Base-by-base conservation (phyloP, 1,140 invertebrate genomes). In the Gonioctena quinquepunctata region DNA sequence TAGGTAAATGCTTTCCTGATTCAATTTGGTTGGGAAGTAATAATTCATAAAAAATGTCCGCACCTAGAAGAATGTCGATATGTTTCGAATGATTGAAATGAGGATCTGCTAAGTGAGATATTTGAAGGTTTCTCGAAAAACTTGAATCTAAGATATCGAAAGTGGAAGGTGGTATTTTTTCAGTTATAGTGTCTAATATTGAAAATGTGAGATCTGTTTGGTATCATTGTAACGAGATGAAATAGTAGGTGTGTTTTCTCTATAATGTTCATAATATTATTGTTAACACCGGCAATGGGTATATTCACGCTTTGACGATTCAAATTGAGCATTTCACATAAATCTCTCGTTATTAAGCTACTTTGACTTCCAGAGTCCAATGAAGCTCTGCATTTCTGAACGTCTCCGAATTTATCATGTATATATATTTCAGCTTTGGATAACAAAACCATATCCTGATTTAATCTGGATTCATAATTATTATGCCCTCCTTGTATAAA, bases 1-100 rank as follows among this genome's bases (percentile, higher is more conserved):
- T 72, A 11, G 79, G 79, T 63, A 71, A 56, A 68, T 73, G 56
- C 25, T 66, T 66, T 23, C 66, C 72, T 18, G 79, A 60, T 22
- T 23, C 56, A 11, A 80, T 77, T 74, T 77, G 77, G n/a, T n/a
- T n/a, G n/a, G n/a, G n/a, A n/a, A n/a, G n/a, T n/a, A n/a, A n/a
- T n/a, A n/a, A n/a, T n/a, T 16, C 19, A 68, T n/a, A n/a, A n/a
- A n/a, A n/a, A n/a, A n/a, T n/a, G n/a, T n/a, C n/a, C n/a, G n/a
- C n/a, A n/a, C n/a, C n/a, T n/a, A n/a, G n/a, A n/a, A n/a, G n/a
- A n/a, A n/a, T n/a, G n/a, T n/a, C n/a, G n/a, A n/a, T n/a, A n/a
- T n/a, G n/a, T n/a, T n/a, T n/a, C n/a, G n/a, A n/a, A n/a, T n/a
- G n/a, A n/a, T n/a, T n/a, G n/a, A 75, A 79, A 18, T 42, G 48